A percentile compares a stretch with the other conserved stretches of the same genome.
Evolutionary conservation across 2,797 vertebrate genomes (phyloP).

Genomic region (Acanthopagrus latus): DNA sequence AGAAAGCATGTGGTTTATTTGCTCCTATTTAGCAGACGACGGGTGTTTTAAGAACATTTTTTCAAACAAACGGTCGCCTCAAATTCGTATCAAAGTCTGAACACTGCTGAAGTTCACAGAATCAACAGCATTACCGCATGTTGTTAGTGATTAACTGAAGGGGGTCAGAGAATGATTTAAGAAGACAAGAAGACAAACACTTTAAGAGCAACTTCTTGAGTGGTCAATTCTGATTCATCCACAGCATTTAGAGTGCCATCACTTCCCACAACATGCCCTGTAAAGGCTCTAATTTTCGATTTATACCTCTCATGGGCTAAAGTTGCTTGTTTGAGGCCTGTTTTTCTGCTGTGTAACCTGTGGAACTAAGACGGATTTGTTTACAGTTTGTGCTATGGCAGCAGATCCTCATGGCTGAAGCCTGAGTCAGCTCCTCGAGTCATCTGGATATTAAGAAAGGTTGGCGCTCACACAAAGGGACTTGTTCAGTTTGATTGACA

Average conservation of each 20-base stretch:
- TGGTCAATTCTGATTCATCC: conserved; percentile 8
- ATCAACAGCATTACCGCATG: conserved; percentile 19
- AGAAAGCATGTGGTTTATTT: background rate
- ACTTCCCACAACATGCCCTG: conserved; percentile 6
- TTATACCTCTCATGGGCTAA: conserved; percentile 18
- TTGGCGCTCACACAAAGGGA: conserved; percentile 9
- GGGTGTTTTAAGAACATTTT: background rate
- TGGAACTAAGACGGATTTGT: conserved; percentile 37
- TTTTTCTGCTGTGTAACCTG: conserved; percentile 27
- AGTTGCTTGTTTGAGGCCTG: background rate
- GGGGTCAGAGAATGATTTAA: conserved; percentile 5
- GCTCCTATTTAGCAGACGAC: conserved; percentile 15
- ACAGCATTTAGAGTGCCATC: conserved; percentile 21
- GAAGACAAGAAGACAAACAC: conserved; percentile 27
- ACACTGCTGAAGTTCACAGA: conserved; percentile 4
- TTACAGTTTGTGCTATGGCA: conserved; percentile 27
- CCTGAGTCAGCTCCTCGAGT: conserved; percentile 28
- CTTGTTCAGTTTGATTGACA: conserved; percentile 18
- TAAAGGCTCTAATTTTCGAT: conserved; percentile 23
- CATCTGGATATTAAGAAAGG: conserved; percentile 13
- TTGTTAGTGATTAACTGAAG: conserved; percentile 20
- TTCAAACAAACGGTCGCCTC: conserved; percentile 14
- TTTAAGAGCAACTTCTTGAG: conserved; percentile 10
- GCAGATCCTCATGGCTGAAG: conserved; percentile 17
- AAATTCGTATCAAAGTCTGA: conserved; percentile 43